Evolutionary conservation across 1,140 invertebrate genomes (phyloP).

Genomic region (Drosophila ananassae): DNA sequence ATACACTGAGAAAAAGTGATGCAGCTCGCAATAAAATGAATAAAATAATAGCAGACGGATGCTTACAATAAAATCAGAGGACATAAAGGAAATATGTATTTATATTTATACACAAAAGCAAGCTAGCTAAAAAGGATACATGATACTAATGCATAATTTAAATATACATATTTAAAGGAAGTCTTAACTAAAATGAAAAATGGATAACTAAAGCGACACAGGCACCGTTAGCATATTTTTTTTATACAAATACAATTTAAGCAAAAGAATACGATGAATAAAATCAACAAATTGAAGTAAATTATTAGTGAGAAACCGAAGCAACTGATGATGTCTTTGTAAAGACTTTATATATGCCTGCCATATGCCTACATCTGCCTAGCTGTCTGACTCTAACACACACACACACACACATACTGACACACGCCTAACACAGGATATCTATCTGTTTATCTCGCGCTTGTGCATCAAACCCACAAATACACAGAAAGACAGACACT

Average conservation of each 20-base stretch:
- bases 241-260: constrained; percentile 79
- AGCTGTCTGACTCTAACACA: constrained; percentile 74
- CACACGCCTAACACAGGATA: constrained; percentile 16
- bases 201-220: constrained; percentile 43
- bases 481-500: constrained; percentile 5
- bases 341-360: constrained; percentile 82
- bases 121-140: constrained; percentile 47
- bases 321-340: constrained; percentile 78
- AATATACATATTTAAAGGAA: constrained; percentile 57
- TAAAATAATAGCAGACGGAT: background rate
- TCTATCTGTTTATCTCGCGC: constrained; percentile 11
- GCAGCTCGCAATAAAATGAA: constrained; percentile 8
- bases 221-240: constrained; percentile 80
- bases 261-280: constrained; percentile 47
- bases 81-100: constrained; percentile 65
- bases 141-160: constrained; percentile 51
- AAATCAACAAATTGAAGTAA: constrained; percentile 54
- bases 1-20: constrained; percentile 11
- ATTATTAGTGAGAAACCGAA: constrained; percentile 67
- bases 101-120: constrained; percentile 68
- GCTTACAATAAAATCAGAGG: constrained; percentile 35
- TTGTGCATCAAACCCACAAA: constrained; percentile 26
- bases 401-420: constrained; percentile 24
- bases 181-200: constrained; percentile 51
- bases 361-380: constrained; percentile 82